A percentile compares a stretch with the other conserved stretches of the same genome.
These are phyloP conservation scores for Cyrtorhinus lividipennis DNA, from an alignment of 1,140 invertebrate genomes.

Conservation along the genomic window DNA sequence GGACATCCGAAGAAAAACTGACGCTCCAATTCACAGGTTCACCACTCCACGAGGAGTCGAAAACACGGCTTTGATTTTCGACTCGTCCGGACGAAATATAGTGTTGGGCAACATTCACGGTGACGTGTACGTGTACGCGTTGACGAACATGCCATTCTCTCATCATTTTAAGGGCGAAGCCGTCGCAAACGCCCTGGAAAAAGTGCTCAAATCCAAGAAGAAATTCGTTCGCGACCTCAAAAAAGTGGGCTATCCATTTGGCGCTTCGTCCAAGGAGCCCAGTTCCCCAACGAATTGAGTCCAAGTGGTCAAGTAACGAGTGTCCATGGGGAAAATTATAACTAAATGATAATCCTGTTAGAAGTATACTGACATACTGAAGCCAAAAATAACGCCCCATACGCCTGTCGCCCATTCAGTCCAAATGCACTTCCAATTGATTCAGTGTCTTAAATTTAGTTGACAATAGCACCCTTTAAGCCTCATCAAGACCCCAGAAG, in stretches of 20 bases:
- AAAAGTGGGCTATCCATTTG: constrained; percentile 16
- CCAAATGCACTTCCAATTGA: no score
- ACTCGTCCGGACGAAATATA: constrained; percentile 12
- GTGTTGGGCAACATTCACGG: constrained; percentile 13
- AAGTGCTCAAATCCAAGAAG: background rate
- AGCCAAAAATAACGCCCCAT: no score
- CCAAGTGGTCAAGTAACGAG: no score
- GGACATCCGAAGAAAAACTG: constrained; percentile 25
- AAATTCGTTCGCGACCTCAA: background rate
- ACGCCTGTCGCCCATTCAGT: no score
- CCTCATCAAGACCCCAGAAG: no score
- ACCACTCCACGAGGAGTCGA: background rate
- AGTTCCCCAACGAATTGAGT: no score
- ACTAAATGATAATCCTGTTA: no score
- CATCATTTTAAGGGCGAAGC: constrained; percentile 15
- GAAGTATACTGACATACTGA: no score
- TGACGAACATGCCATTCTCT: constrained; percentile 15
- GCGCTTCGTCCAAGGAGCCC: background rate
- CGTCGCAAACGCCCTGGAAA: constrained; percentile 9
- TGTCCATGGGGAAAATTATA: no score
- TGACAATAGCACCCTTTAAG: no score
- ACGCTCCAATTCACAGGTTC: constrained; percentile 16
- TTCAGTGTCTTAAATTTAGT: no score
- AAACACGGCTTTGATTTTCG: constrained; percentile 13
- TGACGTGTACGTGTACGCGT: constrained; percentile 17